Percentiles rank a stretch among this genome's conserved stretches.
These are phyloP conservation scores for Leptestheria dahalacensis DNA, from an alignment of 1,140 invertebrate species.

Conservation along the genomic window DNA sequence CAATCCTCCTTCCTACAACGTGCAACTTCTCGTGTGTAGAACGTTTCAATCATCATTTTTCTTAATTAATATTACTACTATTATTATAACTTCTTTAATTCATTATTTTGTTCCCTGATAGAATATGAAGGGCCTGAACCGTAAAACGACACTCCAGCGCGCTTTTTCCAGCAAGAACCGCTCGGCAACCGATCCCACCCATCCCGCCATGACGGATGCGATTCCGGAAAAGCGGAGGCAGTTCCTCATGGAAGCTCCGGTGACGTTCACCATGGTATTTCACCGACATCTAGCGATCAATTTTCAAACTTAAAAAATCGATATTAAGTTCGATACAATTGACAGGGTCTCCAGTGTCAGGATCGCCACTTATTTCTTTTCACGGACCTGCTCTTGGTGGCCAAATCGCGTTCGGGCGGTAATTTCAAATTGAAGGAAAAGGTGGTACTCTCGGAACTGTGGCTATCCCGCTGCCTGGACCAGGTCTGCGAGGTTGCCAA, in stretches of 20 bases:
- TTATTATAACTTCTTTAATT: neutral
- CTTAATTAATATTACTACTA: too few species aligned
- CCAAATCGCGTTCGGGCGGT: slow-evolving; percentile 62
- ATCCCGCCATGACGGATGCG: slow-evolving; percentile 2
- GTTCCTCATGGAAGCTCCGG: slow-evolving; percentile 65
- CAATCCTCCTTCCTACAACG: too few species aligned
- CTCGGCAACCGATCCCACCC: slow-evolving; percentile 20
- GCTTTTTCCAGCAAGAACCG: slow-evolving; percentile 27
- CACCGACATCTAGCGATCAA: neutral
- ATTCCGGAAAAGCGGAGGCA: slow-evolving; percentile 27
- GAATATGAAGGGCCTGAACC: slow-evolving; percentile 54
- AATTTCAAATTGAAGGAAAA: slow-evolving; percentile 77
- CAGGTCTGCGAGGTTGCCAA: slow-evolving; percentile 47
- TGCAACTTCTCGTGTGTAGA: too few species aligned
- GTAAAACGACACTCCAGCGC: slow-evolving; percentile 37
- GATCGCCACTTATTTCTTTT: slow-evolving; percentile 75
- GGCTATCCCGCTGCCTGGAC: slow-evolving; percentile 51
- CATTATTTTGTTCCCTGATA: slow-evolving; percentile 28
- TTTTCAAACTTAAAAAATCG: neutral
- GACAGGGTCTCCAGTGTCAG: slow-evolving; percentile 50
- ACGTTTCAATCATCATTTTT: too few species aligned
- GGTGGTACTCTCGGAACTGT: slow-evolving; percentile 63
- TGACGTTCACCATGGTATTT: slow-evolving; percentile 43
- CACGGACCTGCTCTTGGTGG: slow-evolving; percentile 64
- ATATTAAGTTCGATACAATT: neutral